These are phyloP conservation scores for Podabrus alpinus DNA, from an alignment of 2,888 invertebrate genomes.

Conservation along the genomic window DNA sequence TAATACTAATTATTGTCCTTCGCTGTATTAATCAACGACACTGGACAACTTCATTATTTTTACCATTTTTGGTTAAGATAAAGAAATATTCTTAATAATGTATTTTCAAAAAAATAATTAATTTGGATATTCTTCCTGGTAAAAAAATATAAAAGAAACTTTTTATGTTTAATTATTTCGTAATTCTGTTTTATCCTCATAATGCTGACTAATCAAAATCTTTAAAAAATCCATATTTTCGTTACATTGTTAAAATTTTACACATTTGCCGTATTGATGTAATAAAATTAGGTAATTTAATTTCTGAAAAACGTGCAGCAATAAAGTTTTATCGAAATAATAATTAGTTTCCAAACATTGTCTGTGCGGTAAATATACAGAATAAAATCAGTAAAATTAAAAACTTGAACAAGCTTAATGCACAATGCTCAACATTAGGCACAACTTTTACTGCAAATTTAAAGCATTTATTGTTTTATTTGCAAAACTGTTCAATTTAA, in stretches of 20 bases:
- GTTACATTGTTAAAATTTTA: background rate
- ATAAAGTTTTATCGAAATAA: background rate
- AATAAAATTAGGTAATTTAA: background rate
- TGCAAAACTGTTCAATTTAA: background rate
- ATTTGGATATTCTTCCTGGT: background rate
- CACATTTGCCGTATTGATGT: background rate
- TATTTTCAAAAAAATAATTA: too few relatives aligned
- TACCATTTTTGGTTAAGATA: too few relatives aligned
- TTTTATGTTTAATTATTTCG: background rate
- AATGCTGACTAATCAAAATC: background rate
- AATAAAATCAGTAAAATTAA: background rate
- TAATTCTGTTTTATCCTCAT: background rate
- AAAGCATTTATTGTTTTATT: background rate
- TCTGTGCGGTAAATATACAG: background rate
- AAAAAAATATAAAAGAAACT: background rate
- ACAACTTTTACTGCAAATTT: background rate
- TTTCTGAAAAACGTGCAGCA: background rate
- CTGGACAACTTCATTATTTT: too few relatives aligned
- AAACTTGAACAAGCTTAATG: conserved; percentile 6
- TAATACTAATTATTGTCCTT: too few relatives aligned
- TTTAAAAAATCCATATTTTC: background rate
- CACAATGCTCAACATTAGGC: conserved; percentile 1
- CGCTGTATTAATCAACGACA: too few relatives aligned
- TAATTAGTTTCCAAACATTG: background rate
- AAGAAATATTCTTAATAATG: too few relatives aligned